Conservation (phyloP, 2,888 invertebrate species). For the Alcis repandata region DNA sequence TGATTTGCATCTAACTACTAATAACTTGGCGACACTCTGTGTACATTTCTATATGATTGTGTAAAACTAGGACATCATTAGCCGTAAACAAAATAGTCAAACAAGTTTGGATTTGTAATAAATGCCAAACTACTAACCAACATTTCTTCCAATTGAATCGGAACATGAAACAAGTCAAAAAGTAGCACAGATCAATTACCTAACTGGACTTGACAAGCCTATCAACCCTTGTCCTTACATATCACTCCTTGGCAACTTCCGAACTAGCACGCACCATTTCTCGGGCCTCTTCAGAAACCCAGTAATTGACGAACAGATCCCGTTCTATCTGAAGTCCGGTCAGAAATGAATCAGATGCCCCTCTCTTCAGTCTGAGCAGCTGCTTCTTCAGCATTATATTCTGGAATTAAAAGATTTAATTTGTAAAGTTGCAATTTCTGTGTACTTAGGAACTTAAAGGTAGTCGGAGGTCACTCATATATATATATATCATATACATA, state of each 20-base stretch:
- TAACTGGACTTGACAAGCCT: slow-evolving; percentile 6
- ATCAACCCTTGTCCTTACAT: neutral
- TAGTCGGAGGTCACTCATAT: too few relatives aligned
- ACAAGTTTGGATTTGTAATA: neutral
- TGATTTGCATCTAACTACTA: neutral
- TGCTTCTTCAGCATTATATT: slow-evolving; percentile 86
- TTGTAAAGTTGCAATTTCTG: neutral
- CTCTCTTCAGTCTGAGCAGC: slow-evolving; percentile 78
- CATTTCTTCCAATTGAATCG: neutral
- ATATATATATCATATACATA: too few relatives aligned
- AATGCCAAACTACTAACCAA: neutral
- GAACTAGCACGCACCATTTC: slow-evolving; percentile 62
- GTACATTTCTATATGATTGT: neutral
- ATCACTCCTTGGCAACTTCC: slow-evolving; percentile 32
- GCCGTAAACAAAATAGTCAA: neutral
- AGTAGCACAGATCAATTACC: slow-evolving; percentile 8
- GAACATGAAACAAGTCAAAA: neutral
- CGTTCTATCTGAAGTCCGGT: slow-evolving; percentile 89
- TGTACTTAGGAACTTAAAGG: too few relatives aligned
- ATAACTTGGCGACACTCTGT: neutral
- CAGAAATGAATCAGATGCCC: slow-evolving; percentile 87
- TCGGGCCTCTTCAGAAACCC: slow-evolving; percentile 91
- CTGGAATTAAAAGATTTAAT: slow-evolving; percentile 76
- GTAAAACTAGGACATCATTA: neutral
- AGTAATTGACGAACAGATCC: slow-evolving; percentile 90